Evolutionary conservation across 2,113 vertebrate species (phyloP).

Genomic region (Zosterops pallidus): DNA sequence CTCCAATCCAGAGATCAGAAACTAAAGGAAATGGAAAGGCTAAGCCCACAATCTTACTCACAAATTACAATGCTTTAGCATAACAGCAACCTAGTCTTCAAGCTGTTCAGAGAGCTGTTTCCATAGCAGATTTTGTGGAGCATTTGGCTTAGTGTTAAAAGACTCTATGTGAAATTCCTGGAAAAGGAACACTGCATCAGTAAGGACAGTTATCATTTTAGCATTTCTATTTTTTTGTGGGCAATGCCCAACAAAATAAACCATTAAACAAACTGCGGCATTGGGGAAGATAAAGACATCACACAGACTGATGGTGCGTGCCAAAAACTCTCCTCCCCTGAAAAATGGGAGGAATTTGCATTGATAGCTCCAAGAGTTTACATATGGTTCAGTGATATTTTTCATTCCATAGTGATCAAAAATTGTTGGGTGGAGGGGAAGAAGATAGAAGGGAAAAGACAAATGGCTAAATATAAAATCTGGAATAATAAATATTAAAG

Average conservation of each 20-base stretch:
- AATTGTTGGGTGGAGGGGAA: not conserved
- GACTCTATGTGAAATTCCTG: not conserved
- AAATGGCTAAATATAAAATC: not conserved
- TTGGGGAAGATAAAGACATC: not conserved
- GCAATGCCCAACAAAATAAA: not conserved
- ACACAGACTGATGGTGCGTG: not conserved
- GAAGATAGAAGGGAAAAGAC: not conserved
- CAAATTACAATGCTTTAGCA: not conserved
- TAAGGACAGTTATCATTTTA: not conserved
- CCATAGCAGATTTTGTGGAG: not conserved
- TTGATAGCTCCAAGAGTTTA: not conserved
- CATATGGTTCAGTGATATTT: not conserved
- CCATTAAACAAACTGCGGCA: not conserved
- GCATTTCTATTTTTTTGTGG: not conserved
- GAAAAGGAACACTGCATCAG: not conserved
- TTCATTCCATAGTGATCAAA: not conserved
- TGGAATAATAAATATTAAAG: not conserved
- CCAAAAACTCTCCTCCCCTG: not conserved
- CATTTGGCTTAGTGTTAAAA: not conserved
- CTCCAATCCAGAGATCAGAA: not conserved
- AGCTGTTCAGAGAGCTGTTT: not conserved
- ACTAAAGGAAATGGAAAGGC: not conserved
- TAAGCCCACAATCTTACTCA: not conserved
- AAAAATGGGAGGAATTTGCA: constrained; percentile 4
- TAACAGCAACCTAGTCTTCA: not conserved